phyloP scores from a whole-genome alignment of 2,888 invertebrate genomes.

The Stenodema calcarata region DNA sequence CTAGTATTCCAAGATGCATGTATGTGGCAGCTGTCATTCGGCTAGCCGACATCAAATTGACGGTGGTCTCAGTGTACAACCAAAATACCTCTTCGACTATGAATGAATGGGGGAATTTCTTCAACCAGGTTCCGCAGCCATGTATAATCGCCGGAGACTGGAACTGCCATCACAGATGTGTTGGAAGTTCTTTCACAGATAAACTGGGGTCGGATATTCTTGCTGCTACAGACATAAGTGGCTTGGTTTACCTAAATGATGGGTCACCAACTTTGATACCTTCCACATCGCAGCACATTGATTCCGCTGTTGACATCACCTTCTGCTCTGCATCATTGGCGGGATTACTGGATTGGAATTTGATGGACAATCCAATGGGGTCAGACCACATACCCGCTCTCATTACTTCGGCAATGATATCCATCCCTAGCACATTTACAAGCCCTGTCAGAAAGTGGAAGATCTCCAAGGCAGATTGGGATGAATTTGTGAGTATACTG shows the following conservation, averaged over 20 bases:
- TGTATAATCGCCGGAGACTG: neutral
- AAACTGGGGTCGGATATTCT: neutral
- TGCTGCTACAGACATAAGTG: neutral
- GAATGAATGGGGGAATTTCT: neutral
- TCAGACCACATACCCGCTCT: neutral
- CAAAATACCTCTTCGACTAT: neutral
- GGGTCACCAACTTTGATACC: neutral
- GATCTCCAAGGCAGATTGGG: neutral
- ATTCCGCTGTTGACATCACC: conserved; percentile 1
- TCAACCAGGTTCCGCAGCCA: neutral
- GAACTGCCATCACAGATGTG: too few species aligned
- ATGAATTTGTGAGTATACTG: neutral
- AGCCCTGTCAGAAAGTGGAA: neutral
- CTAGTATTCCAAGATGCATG: neutral
- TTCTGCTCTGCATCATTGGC: neutral
- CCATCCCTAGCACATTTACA: neutral
- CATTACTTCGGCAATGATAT: neutral
- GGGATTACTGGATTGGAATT: neutral
- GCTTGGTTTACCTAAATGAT: neutral
- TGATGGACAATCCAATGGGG: neutral
- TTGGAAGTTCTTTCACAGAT: neutral
- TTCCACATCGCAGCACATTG: neutral
- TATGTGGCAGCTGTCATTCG: neutral
- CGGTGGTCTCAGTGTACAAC: neutral
- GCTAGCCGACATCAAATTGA: neutral